Conservation (phyloP, 1,140 invertebrate genomes). For the Zaprionus kolodkinae region DNA sequence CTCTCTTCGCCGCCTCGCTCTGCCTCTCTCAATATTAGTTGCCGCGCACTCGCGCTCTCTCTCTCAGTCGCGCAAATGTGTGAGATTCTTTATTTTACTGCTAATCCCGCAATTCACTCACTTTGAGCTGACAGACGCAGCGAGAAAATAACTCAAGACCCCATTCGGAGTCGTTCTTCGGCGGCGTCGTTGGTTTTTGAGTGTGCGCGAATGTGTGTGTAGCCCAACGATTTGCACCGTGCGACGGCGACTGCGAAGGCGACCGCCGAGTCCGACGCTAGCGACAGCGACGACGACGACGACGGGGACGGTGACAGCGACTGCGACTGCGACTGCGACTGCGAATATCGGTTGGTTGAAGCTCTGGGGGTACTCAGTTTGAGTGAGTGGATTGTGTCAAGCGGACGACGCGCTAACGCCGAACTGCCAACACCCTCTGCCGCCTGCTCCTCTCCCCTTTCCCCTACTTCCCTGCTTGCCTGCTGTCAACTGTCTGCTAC, state of each 20-base stretch:
- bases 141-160: constrained; percentile 58
- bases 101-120: constrained; percentile 62
- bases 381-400: constrained; percentile 35
- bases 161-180: constrained; percentile 29
- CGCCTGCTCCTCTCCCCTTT: neutral
- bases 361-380: constrained; percentile 2
- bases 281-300: neutral
- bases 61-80: constrained; percentile 21
- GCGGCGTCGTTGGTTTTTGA: constrained; percentile 18
- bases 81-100: constrained; percentile 29
- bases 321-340: neutral
- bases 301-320: too few relatives aligned
- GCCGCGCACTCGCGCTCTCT: too few relatives aligned
- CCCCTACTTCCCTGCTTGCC: neutral
- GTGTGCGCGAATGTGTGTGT: constrained; percentile 38
- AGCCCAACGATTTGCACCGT: constrained; percentile 20
- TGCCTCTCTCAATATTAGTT: neutral
- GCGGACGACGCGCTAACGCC: constrained; percentile 15
- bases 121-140: constrained; percentile 53
- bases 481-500: constrained; percentile 34
- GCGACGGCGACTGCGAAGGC: constrained; percentile 27
- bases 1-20: constrained; percentile 4
- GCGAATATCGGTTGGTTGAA: neutral
- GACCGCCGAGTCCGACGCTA: neutral
- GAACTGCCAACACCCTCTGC: neutral